Evolutionary conservation across 2,113 vertebrate species (phyloP), one percentile per base, ranked within the genome.

Genomic region (Chaenocephalus aceratus): DNA sequence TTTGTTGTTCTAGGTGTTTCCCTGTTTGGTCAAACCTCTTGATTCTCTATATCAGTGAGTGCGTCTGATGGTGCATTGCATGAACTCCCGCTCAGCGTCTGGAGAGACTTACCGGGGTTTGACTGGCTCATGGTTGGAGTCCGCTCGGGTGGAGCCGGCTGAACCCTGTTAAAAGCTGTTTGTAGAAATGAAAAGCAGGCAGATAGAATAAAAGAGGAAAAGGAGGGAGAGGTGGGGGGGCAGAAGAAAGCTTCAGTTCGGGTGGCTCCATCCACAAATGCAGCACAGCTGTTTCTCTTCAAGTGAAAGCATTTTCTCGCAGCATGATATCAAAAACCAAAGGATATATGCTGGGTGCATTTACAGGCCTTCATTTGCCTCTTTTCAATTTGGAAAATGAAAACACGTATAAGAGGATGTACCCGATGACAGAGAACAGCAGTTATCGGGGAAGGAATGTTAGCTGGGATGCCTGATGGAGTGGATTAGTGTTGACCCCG

Each of bases 81-180:
- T 30, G 30, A 30, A 30, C 30, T 30, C 30, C 30, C 30, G 30
- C 30, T 30, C 30, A 30, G 67, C 60, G 51, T 75, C 85, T 88
- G 91, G 66, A 87, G 75, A 86, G 81, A 94, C 95, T 94, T 94
- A 96, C 95, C 64, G 6, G 95, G 93, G 87, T 90, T 95, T 41
- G 93, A 80, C 89, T 94, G 94, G 57, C 85, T 88, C 73, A 41
- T 82, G 87, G 81, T 89, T 78, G 88, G 85, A 60, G 67, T 92
- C 78, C 91, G 92, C 76, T 95, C 92, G n/a, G 93, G 80, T 61
- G 79, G 79, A 58, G 88, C 83, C 6, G 84, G 89, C 81, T 95
- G 94, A 80, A 94, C 93, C 80, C 93, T 93, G 92, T 93, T 95
- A 77, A 92, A 93, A 88, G 81, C 95, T 96, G 92, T 79, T 83